Evolutionary conservation across 2,888 invertebrate species (phyloP).

Genomic region (Cryptophagus acutangulus): DNA sequence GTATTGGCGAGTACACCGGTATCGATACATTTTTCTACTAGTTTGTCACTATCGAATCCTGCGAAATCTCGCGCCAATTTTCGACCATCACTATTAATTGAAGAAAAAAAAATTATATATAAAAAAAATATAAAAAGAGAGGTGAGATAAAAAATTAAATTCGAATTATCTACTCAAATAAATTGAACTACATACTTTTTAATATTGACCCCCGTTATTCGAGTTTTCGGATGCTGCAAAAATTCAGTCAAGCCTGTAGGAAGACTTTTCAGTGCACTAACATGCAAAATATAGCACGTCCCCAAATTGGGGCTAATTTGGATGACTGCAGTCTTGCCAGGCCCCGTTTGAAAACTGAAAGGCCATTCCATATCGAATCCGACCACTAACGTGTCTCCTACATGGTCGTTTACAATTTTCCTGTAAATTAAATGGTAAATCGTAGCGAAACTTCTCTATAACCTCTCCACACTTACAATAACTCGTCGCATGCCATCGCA

Average conservation of each 20-base stretch:
- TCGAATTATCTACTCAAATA: constrained; percentile 9
- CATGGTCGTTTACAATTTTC: constrained; percentile 37
- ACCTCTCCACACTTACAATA: too few relatives aligned
- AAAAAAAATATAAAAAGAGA: constrained; percentile 1
- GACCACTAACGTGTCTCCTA: constrained; percentile 48
- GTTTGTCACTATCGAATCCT: constrained; percentile 51
- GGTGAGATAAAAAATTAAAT: too few relatives aligned
- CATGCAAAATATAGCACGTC: constrained; percentile 56
- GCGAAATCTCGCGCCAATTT: constrained; percentile 59
- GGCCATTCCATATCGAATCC: constrained; percentile 68
- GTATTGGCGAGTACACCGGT: constrained; percentile 55
- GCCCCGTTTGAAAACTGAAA: constrained; percentile 56
- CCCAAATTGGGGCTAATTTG: constrained; percentile 58
- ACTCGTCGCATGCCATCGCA: too few relatives aligned
- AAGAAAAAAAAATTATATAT: not conserved
- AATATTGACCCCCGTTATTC: constrained; percentile 59
- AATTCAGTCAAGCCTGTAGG: constrained; percentile 54
- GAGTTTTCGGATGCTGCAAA: constrained; percentile 55
- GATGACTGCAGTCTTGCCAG: constrained; percentile 57
- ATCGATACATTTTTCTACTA: constrained; percentile 58
- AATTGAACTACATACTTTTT: constrained; percentile 51
- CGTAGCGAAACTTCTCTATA: too few relatives aligned
- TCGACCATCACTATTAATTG: constrained; percentile 54
- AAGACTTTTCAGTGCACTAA: constrained; percentile 52
- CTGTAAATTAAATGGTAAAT: constrained; percentile 33